Conservation (phyloP, 2,888 invertebrate species). For the Hoplodrina blanda region DNA sequence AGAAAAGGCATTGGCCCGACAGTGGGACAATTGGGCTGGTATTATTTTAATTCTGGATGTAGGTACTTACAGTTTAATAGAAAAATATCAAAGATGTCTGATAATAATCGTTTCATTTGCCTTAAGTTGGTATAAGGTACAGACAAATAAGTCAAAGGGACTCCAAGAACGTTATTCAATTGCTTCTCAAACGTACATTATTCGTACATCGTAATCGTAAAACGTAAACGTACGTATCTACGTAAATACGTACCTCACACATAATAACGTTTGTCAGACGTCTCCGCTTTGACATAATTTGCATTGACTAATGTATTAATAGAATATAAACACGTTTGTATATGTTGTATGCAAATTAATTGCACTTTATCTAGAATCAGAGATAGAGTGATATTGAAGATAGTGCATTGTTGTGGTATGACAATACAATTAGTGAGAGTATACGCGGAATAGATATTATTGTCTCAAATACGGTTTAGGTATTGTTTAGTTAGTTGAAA, state of each 20-base stretch:
- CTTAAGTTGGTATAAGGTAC: conserved; percentile 62
- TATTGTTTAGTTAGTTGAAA: conserved; percentile 11
- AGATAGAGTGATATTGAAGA: neutral
- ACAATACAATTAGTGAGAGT: conserved; percentile 28
- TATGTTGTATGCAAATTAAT: conserved; percentile 62
- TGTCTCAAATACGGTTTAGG: conserved; percentile 20
- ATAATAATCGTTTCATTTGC: conserved; percentile 48
- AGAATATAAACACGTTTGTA: conserved; percentile 24
- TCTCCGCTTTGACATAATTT: conserved; percentile 75
- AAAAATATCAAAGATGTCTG: conserved; percentile 9
- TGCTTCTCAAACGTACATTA: conserved; percentile 64
- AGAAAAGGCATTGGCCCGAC: too few species aligned
- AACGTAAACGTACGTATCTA: conserved; percentile 8
- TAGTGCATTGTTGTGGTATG: conserved; percentile 14
- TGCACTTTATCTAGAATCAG: conserved; percentile 62
- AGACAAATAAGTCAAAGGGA: conserved; percentile 69
- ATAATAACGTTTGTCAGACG: conserved; percentile 64
- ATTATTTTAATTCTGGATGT: neutral
- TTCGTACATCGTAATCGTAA: conserved; percentile 16
- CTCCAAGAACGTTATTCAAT: conserved; percentile 60
- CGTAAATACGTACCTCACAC: conserved; percentile 9
- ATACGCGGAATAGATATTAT: conserved; percentile 18
- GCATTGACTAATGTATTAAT: conserved; percentile 72
- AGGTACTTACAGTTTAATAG: neutral
- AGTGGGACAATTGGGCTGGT: too few species aligned